Evolutionary conservation across 1,140 invertebrate species (phyloP).

Genomic region (Rhagoletis pomonella): DNA sequence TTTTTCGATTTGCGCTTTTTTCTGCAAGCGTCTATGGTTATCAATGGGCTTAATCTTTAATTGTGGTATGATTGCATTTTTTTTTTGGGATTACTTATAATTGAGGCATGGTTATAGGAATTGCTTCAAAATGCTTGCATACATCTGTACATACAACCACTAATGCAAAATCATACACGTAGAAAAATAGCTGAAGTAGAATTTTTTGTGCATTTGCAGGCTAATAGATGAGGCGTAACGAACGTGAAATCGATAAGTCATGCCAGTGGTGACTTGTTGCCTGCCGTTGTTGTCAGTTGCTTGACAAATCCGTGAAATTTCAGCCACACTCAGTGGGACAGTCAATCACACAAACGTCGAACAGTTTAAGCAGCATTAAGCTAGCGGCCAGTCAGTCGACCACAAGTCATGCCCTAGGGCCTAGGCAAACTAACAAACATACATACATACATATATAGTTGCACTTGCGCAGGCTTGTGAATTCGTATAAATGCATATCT

Average conservation of each 20-base stretch:
- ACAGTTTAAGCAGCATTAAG: not conserved
- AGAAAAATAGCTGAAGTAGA: not conserved
- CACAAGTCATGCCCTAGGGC: not conserved
- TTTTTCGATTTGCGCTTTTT: not conserved
- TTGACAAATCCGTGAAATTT: conserved; percentile 38
- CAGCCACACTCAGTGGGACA: conserved; percentile 4
- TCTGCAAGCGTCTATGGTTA: not conserved
- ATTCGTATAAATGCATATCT: too few relatives aligned
- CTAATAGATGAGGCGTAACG: conserved; percentile 38
- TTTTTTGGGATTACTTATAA: not conserved
- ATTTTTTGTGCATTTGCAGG: not conserved
- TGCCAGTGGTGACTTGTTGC: not conserved
- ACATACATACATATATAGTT: not conserved
- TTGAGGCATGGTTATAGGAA: not conserved
- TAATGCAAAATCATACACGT: not conserved
- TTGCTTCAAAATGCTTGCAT: not conserved
- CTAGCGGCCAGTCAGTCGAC: not conserved
- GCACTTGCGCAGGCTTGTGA: too few relatives aligned
- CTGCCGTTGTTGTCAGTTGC: not conserved
- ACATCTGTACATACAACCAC: not conserved
- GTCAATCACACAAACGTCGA: conserved; percentile 21
- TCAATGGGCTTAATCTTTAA: conserved; percentile 46
- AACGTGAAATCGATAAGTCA: conserved; percentile 45
- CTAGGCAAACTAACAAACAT: not conserved
- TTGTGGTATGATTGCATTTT: not conserved